A percentile compares a stretch with the other conserved stretches of the same genome.
These are phyloP conservation scores for Stenopsyche tienmushanensis DNA, from an alignment of 1,140 invertebrate species.

Conservation along the genomic window DNA sequence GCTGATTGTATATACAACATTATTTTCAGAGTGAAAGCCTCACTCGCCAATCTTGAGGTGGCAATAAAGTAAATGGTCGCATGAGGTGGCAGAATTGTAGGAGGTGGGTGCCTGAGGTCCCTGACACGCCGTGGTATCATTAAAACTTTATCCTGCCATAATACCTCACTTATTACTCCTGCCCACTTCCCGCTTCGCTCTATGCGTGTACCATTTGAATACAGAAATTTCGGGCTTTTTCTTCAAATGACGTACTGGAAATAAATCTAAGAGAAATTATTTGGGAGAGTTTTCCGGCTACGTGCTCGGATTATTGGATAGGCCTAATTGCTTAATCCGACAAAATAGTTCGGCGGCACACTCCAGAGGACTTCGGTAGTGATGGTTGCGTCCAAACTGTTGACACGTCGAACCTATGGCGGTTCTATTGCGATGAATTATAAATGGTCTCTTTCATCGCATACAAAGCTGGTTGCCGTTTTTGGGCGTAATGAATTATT, in stretches of 20 bases:
- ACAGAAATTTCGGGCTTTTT: background rate
- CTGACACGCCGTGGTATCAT: constrained; percentile 9
- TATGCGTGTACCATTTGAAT: background rate
- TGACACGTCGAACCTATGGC: too few relatives aligned
- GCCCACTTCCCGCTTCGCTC: background rate
- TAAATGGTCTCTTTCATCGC: background rate
- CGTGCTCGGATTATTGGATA: background rate
- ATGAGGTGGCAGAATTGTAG: background rate
- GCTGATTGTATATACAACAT: too few relatives aligned
- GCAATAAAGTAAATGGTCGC: constrained; percentile 22
- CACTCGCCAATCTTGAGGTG: background rate
- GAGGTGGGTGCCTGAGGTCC: background rate
- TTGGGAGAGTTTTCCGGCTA: too few relatives aligned
- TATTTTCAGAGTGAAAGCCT: too few relatives aligned
- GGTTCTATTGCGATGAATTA: background rate
- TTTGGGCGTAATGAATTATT: constrained; percentile 1
- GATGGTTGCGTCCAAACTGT: background rate
- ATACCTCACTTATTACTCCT: constrained; percentile 17
- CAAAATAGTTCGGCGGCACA: too few relatives aligned
- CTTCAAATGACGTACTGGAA: background rate
- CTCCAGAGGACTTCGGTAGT: too few relatives aligned
- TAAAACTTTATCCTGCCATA: constrained; percentile 20
- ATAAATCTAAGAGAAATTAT: background rate
- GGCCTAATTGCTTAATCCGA: too few relatives aligned
- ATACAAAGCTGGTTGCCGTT: background rate